Evolutionary conservation across 2,113 vertebrate genomes (phyloP).

Genomic region (Perca flavescens): DNA sequence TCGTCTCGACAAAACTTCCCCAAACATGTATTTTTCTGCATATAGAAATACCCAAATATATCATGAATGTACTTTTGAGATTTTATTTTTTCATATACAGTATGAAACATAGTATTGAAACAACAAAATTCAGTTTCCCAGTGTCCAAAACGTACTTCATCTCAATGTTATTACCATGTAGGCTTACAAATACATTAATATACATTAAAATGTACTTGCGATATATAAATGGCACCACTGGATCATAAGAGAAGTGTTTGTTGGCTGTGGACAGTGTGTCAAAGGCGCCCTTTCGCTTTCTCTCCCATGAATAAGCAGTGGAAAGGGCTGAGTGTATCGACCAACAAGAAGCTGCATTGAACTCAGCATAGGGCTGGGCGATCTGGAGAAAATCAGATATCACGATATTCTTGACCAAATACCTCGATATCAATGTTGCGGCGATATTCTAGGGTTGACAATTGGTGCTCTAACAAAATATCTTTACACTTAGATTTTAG

Average conservation of each 20-base stretch:
- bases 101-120: neutral
- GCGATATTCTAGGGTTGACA: too few relatives aligned
- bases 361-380: neutral
- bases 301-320: constrained; percentile 7
- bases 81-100: neutral
- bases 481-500: too few relatives aligned
- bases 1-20: neutral
- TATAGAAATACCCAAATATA: neutral
- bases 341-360: neutral
- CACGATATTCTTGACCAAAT: too few relatives aligned
- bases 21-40: neutral
- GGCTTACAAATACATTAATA: neutral
- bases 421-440: too few relatives aligned
- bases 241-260: neutral
- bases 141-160: too few relatives aligned
- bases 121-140: neutral
- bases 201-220: too few relatives aligned
- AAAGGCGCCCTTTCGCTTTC: constrained; percentile 7
- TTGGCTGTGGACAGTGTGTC: neutral
- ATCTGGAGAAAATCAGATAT: too few relatives aligned
- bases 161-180: neutral
- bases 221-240: neutral
- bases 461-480: too few relatives aligned
- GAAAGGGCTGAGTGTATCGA: neutral
- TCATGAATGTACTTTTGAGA: neutral